Conservation (phyloP, 2,113 vertebrate genomes). For the Nothoprocta pentlandii region DNA sequence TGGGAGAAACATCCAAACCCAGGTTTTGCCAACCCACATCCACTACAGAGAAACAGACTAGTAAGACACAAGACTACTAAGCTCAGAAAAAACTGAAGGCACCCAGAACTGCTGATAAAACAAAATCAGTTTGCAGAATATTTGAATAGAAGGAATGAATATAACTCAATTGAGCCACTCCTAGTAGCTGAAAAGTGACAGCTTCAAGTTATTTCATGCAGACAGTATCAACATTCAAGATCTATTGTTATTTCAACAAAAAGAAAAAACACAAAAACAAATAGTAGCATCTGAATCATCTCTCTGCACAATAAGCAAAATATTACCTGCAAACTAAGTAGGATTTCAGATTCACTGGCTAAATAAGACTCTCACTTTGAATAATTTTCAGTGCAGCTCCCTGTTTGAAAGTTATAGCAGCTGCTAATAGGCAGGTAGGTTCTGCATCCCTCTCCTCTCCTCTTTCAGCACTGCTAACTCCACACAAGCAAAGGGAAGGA, state of each 20-base stretch:
- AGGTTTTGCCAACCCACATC: background rate
- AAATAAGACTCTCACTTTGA: background rate
- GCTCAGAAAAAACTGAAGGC: background rate
- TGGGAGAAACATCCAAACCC: background rate
- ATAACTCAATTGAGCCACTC: background rate
- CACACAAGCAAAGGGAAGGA: background rate
- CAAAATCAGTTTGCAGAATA: background rate
- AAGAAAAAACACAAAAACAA: background rate
- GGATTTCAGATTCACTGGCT: background rate
- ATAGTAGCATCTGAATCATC: background rate
- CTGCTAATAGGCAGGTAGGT: background rate
- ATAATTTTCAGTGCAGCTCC: fast-evolving
- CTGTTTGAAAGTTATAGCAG: background rate
- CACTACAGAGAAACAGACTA: background rate
- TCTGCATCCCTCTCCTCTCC: background rate
- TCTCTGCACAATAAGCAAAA: background rate
- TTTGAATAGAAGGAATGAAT: background rate
- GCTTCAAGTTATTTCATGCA: background rate
- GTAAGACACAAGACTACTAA: fast-evolving
- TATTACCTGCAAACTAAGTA: background rate
- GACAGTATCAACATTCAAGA: background rate
- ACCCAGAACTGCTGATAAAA: background rate
- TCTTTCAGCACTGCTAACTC: background rate
- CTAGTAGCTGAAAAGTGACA: background rate
- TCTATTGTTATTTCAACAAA: background rate